Evolutionary conservation across 92 coral and sea anemone genomes (phyloP), one percentile per base, ranked within the genome.

Genomic region (Phenganax subtilis): DNA sequence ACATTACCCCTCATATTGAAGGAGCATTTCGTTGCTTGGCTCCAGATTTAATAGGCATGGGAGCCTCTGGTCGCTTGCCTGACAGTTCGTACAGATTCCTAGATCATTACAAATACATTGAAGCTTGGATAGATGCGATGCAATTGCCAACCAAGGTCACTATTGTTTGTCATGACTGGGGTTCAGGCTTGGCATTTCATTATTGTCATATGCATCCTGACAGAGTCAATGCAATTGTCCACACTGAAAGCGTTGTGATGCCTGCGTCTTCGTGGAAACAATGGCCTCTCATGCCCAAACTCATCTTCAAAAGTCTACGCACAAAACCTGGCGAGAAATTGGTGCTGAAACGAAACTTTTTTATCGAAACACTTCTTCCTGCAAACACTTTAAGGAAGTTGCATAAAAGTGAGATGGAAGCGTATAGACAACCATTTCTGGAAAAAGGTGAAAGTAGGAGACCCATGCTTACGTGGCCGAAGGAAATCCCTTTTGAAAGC

Each of bases 41-140:
- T 3, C 71, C 76, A 3, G 87, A 84, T 17, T 56, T 84, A 25
- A 84, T 84, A 55, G 87, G 87, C 53, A 84, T 84, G 87, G 87
- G 87, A 51, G 81, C 53, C 6, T 84, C 87, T 17, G 82, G 81
- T 29, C 65, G 31, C 7, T 12, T 51, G 25, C 70, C 76, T 0
- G 64, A 25, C n/a, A 2, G 69, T 74, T 51, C 62, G 9, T 84
- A 84, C 78, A 58, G 71, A 16, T 84, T 76, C 60, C 69, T 12
- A 10, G 87, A 84, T 58, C 79, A 68, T 30, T 84, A 77, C n/a
- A 25, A 25, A 1, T 84, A 84, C 75, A 2, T 84, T 31, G 83
- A 68, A 51, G 83, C 47, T 12, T 79, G 83, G 83, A 63, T 79
- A 53, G 83, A 79, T 52, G 47, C 58, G 2, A 79, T 79, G 83